Evolutionary conservation across 2,888 invertebrate species (phyloP), one percentile per base, ranked within the genome.

Genomic region (Thera obeliscata): DNA sequence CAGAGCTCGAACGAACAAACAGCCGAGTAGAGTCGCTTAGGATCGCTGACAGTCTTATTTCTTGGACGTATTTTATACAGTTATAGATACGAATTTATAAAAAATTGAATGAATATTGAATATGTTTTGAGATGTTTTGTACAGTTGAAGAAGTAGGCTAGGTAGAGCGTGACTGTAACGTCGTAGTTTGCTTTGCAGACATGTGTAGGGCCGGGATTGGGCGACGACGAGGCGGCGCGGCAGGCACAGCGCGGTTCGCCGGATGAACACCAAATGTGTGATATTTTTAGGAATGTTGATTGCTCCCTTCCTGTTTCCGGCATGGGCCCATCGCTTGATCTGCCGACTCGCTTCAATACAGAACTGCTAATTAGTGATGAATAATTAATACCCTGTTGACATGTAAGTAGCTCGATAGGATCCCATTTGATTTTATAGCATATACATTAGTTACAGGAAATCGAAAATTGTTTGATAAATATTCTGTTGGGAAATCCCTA

Each of bases 281-380:
- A 90, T 93, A 93, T 93, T 93, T 93, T 91, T 93, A 91, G 92
- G 88, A 88, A 90, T 89, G 93, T 92, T 93, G 93, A 93, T 93
- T 91, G 88, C 90, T 78, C 81, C 81, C 88, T 93, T 93, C 93
- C 93, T 90, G 93, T 93, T 90, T 93, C 93, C 93, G 91, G 87
- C 87, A 85, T 77, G 77, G 76, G 75, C 78, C 73, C 74, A 69
- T 73, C 80, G 85, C 89, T 89, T 89, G 90, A 90, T 91, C 87
- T 86, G 81, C 86, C 87, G 86, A 57, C 81, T 70, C 73, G 76
- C 78, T 80, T 80, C 82, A 84, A 84, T 87, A 86, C 85, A 83
- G 80, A 86, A 83, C 87, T 87, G 83, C 84, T 90, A 92, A 92
- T 91, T 84, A 84, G 88, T 86, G 88, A 89, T 87, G 88, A 87